A percentile compares a stretch with the other conserved stretches of the same genome.
Conservation (phyloP, 2,797 vertebrate genomes). For the Ptychadena robeensis region DNA sequence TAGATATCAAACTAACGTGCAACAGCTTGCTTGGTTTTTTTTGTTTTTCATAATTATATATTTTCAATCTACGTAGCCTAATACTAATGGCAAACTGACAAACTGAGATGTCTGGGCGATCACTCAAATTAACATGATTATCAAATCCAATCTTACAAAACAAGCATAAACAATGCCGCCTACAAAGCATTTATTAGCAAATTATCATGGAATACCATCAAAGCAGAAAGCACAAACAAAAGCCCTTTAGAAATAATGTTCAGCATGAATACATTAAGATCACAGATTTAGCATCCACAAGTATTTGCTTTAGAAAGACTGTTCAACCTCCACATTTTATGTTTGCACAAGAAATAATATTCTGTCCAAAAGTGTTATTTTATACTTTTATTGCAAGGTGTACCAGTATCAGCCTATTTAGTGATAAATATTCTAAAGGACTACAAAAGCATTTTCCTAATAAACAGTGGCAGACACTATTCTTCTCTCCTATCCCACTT, state of each 20-base stretch:
- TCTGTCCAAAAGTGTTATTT: not conserved
- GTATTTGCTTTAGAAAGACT: not conserved
- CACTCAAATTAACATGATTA: conserved; percentile 44
- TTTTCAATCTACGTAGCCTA: conserved; percentile 17
- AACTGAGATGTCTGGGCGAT: conserved; percentile 41
- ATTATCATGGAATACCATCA: conserved; percentile 39
- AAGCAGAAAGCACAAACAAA: conserved; percentile 34
- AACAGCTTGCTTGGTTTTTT: not conserved
- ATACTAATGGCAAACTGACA: conserved; percentile 25
- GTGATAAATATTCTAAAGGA: conserved; percentile 3
- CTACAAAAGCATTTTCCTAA: not conserved
- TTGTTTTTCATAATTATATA: not conserved
- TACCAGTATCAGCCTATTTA: conserved; percentile 3
- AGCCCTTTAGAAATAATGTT: conserved; percentile 24
- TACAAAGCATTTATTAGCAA: conserved; percentile 16
- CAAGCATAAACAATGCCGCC: conserved; percentile 38
- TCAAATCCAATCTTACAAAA: conserved; percentile 42
- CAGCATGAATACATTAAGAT: conserved; percentile 21
- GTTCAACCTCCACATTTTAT: not conserved
- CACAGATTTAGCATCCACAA: conserved; percentile 7
- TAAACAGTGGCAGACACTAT: conserved; percentile 12
- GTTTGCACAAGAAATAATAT: conserved; percentile 6
- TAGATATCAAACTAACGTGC: not conserved
- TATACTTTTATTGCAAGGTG: not conserved
- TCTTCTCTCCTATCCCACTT: conserved; percentile 9